These are phyloP conservation scores for Phalera bucephala DNA, from an alignment of 2,888 invertebrate species.

Conservation along the genomic window DNA sequence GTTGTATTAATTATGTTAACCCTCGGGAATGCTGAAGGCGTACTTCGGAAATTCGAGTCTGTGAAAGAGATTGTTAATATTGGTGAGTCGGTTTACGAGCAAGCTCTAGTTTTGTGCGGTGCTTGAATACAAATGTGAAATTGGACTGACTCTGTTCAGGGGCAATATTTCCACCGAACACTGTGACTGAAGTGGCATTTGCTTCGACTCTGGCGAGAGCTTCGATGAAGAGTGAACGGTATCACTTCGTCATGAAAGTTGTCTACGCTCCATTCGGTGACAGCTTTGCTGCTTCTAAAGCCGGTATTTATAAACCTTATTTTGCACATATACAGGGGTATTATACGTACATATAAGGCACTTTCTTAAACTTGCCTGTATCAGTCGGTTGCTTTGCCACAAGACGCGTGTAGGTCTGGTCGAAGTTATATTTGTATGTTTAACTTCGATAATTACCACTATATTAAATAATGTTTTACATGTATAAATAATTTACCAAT, in stretches of 20 bases:
- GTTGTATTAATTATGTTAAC: conserved; percentile 40
- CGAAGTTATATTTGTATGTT: too few species aligned
- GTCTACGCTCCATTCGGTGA: conserved; percentile 59
- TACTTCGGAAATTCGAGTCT: conserved; percentile 62
- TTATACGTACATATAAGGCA: too few species aligned
- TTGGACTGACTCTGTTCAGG: conserved; percentile 37
- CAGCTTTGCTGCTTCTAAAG: conserved; percentile 69
- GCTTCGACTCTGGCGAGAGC: conserved; percentile 63
- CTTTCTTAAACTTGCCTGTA: too few species aligned
- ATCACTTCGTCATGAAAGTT: conserved; percentile 57
- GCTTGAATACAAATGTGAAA: neutral
- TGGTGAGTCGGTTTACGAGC: conserved; percentile 50
- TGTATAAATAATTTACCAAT: too few species aligned
- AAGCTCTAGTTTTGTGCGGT: conserved; percentile 9
- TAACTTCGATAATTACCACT: too few species aligned
- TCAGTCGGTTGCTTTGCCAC: too few species aligned
- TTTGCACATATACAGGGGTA: neutral
- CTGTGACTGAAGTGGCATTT: conserved; percentile 69
- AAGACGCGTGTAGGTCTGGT: too few species aligned
- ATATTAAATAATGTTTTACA: too few species aligned
- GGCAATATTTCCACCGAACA: conserved; percentile 67
- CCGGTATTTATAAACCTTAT: conserved; percentile 47
- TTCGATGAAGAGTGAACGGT: conserved; percentile 69
- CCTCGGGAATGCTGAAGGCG: conserved; percentile 43
- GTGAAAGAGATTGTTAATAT: conserved; percentile 59